phyloP scores from a whole-genome alignment of 1,140 invertebrate species.

The Diabrotica undecimpunctata region DNA sequence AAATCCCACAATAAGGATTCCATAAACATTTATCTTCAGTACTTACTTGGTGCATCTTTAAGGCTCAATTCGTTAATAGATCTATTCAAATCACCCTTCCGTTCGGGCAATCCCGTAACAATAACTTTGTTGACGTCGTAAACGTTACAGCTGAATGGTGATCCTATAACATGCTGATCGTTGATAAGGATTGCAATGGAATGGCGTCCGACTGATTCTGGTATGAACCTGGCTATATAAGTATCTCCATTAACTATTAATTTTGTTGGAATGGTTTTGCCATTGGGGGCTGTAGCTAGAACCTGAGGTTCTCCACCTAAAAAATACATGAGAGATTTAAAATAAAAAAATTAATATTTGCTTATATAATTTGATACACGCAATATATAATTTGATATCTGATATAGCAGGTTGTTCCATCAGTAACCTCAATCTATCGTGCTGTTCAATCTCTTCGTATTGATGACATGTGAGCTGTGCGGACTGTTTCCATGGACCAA shows the following conservation, averaged over 20 bases:
- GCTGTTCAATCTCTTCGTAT: too few relatives aligned
- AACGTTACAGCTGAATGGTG: conserved; percentile 90
- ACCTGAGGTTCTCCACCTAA: conserved; percentile 61
- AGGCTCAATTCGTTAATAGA: conserved; percentile 53
- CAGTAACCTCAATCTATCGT: too few relatives aligned
- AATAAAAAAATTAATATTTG: background rate
- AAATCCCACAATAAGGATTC: too few relatives aligned
- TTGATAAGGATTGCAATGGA: conserved; percentile 76
- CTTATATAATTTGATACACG: background rate
- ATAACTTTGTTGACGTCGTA: conserved; percentile 85
- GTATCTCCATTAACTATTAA: conserved; percentile 60
- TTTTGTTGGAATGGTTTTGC: conserved; percentile 66
- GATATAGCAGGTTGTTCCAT: too few relatives aligned
- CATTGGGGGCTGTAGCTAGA: conserved; percentile 74
- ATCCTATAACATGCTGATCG: conserved; percentile 78
- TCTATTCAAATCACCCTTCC: conserved; percentile 41
- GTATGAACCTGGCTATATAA: conserved; percentile 73
- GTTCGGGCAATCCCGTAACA: conserved; percentile 67
- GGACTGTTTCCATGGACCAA: too few relatives aligned
- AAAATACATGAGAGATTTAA: conserved; percentile 24
- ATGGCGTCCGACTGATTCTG: conserved; percentile 82
- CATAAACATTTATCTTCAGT: too few relatives aligned
- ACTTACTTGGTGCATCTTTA: conserved; percentile 46
- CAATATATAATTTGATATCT: too few relatives aligned
- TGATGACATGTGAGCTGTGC: too few relatives aligned